Conservation (phyloP, 64 coral and sea anemone genomes). For the Stylophora pistillata region DNA sequence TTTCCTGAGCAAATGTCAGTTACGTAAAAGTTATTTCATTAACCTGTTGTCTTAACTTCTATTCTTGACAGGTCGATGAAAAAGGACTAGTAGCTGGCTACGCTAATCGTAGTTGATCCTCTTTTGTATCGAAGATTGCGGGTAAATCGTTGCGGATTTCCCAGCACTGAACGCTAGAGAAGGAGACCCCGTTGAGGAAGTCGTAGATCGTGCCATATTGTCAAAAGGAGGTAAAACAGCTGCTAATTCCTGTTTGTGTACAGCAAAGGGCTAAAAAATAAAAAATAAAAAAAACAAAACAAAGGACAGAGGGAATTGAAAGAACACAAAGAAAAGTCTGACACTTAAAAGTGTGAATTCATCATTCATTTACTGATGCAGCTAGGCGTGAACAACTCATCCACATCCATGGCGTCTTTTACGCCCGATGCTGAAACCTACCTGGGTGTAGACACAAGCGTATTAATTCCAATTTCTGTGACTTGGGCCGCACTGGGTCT, state of each 20-base stretch:
- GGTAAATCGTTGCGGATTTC: background rate
- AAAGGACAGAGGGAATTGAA: background rate
- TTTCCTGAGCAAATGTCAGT: conserved; percentile 16
- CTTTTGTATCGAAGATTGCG: background rate
- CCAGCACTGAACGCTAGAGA: background rate
- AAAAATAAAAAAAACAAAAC: conserved; percentile 34
- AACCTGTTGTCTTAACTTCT: background rate
- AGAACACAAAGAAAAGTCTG: conserved; percentile 5
- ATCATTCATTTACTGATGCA: background rate
- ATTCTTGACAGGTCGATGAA: conserved; percentile 33
- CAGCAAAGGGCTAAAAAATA: background rate
- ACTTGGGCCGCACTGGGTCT: conserved; percentile 55
- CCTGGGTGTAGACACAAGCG: background rate
- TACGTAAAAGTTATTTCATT: conserved; percentile 16
- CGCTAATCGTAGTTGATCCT: background rate
- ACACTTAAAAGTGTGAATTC: background rate
- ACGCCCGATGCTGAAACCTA: background rate
- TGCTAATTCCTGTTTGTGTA: conserved; percentile 5
- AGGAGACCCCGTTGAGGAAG: background rate
- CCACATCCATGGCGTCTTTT: background rate
- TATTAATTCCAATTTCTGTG: conserved; percentile 38
- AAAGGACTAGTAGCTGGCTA: background rate
- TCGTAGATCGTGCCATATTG: background rate
- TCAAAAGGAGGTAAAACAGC: background rate
- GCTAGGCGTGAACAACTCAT: conserved; percentile 4